Base-by-base conservation (phyloP, 2,888 invertebrate species). In the Amphipyra tragopoginis region DNA sequence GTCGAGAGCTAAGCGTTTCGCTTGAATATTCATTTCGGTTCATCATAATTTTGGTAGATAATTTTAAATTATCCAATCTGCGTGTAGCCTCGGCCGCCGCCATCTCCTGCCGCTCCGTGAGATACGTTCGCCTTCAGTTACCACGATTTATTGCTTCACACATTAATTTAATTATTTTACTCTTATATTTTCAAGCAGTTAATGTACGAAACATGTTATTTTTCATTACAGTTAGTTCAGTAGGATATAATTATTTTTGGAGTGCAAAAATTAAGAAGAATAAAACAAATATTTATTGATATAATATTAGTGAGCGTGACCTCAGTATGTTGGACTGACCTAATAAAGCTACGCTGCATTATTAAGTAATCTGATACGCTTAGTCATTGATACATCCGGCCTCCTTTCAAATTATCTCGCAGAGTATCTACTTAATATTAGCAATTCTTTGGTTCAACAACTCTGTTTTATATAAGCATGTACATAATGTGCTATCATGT, bases 11-110 rank as follows among this genome's bases (percentile, higher is more conserved):
- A 93, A 94, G 89, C 89, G 92, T 90, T 93, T 93, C 90, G 87
- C 88, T 90, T 94, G 93, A 93, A 93, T 94, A 94, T 94, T 93
- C 93, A 94, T 94, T 92, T 92, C 81, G 83, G 88, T 86, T 92
- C 90, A 91, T 92, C 90, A 93, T 93, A 89, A 93, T 93, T 93
- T 93, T 85, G 89, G 92, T 89, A 86, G 88, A 90, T 93, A 92
- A 93, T 93, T 93, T 92, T 80, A 93, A 90, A 93, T 92, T 90
- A 91, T 86, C 90, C 90, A 90, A 93, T 92, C 89, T 85, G 84
- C 81, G 79, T 53, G 80, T 71, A 81, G 77, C 77, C 68, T 79
- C 72, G 74, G 77, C 79, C 76, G 77, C 79, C 77, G 79, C 75
- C 83, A 78, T 77, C 36, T 36, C 67, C 54, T 53, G 55, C 51